Evolutionary conservation across 2,113 vertebrate genomes (phyloP), one percentile per base, ranked within the genome.

Genomic region (Poicephalus gulielmi): DNA sequence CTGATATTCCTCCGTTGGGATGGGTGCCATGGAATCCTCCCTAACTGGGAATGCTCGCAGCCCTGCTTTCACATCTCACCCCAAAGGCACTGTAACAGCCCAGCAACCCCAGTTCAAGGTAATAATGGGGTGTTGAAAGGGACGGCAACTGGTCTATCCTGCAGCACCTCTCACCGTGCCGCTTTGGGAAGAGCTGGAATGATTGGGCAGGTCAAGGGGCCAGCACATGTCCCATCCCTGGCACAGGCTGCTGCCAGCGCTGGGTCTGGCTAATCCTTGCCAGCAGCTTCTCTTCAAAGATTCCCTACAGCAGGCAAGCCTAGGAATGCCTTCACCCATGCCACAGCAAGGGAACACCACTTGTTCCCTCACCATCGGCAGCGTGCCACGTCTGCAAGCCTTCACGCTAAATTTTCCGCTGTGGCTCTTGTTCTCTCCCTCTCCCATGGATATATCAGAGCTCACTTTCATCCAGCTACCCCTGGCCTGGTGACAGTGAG

Each of bases 21-120:
- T 0, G 6, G 1, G 18, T 60, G 86, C 92, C 81, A 75, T 14
- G 39, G 71, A 75, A 70, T 86, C 66, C 44, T 22, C 70, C 50
- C 67, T 11, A 22, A 33, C 15, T 0, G 7, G 71, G 39, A 75
- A 39, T 1, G 12, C 37, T 52, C 1, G 0, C 0, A 3, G 55
- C 57, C 60, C 31, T 37, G 17, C 33, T 63, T 70, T 43, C 0
- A 2, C 43, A 18, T 64, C 88, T 66, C 7, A 0, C 55, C n/a
- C 81, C 57, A 73, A 91, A 93, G 59, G 19, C 47, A 17, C 47
- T 9, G 2, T 50, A 30, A 76, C 37, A 37, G 39, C 69, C 75
- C 69, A 44, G 49, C 1, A 1, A 66, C 11, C 44, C 41, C 71
- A 23, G 52, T 22, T 49, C 30, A 27, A 67, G 50, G 63, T 1